Base-by-base conservation (phyloP, 2,797 vertebrate genomes). In the Neoniphon sammara region DNA sequence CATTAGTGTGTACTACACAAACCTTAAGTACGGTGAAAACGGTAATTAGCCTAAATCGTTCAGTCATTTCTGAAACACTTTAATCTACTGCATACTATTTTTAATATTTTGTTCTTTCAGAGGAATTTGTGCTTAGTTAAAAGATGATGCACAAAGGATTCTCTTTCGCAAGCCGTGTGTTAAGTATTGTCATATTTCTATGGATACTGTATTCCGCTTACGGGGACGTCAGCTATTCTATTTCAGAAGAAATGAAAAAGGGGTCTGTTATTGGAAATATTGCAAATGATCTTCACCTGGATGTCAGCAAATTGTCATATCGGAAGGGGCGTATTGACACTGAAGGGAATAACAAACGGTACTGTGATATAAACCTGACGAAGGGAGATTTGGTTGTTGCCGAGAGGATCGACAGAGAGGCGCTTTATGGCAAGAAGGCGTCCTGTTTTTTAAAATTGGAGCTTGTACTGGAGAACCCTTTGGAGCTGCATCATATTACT, bases 401-500 rank as follows among this genome's bases (percentile, higher is more conserved):
- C 1, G 87, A 70, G 12, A 90, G 85, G 65, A 87, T 93, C 70
- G 91, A 94, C 63, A 78, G 93, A 75, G 93, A 93, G 46, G 77
- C 77, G 73, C 83, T 93, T 42, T 93, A 92, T 25, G 85, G 87
- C 1, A 68, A 84, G 30, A 87, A 60, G 21, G 0, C 27, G 0
- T 76, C 5, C 0, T 94, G 92, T 42, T 2, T 83, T 14, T 62
- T 93, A 4, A 83, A 80, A 36, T 79, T 91, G 66, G 90, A 93
- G 39, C 53, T 91, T 20, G 67, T 93, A 7, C 57, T 93, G 25
- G 92, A 92, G 67, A 85, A 89, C 62, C 88, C 89, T 25, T 56
- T 93, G 76, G 92, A 92, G 53, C 80, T 93, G 69, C 90, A 90
- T 84, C 87, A 86, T 4, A 73, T 91, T 66, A 74, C 81, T 75